Evolutionary conservation across 2,797 vertebrate genomes (phyloP).

Genomic region (Nyctibius grandis): DNA sequence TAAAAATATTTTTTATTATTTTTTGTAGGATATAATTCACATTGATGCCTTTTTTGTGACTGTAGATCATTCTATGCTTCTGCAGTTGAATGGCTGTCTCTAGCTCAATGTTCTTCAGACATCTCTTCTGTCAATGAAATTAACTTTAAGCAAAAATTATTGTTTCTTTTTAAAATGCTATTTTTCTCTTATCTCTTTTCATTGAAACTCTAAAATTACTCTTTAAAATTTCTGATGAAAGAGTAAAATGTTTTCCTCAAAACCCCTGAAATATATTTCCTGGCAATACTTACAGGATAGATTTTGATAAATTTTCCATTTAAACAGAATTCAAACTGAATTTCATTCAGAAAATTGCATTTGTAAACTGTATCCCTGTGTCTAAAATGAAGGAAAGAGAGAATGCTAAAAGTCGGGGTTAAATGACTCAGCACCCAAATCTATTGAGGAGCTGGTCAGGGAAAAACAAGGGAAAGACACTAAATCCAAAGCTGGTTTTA

Average conservation of each 20-base stretch:
- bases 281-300: not conserved
- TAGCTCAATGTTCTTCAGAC: not conserved
- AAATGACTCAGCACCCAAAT: not conserved
- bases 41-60: not conserved
- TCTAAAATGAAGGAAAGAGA: not conserved
- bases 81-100: not conserved
- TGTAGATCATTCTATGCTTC: not conserved
- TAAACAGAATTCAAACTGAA: not conserved
- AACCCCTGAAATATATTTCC: not conserved
- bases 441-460: not conserved
- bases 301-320: not conserved
- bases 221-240: not conserved
- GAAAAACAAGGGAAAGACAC: not conserved
- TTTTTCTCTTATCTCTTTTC: not conserved
- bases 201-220: not conserved
- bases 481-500: not conserved
- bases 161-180: not conserved
- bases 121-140: not conserved
- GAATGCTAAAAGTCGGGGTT: not conserved
- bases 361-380: not conserved
- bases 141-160: not conserved
- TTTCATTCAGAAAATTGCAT: not conserved
- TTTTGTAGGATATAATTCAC: not conserved
- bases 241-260: not conserved
- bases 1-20: not conserved